Evolutionary conservation across 2,888 invertebrate genomes (phyloP), one percentile per base, ranked within the genome.

Genomic region (Polydrusus tereticollis): DNA sequence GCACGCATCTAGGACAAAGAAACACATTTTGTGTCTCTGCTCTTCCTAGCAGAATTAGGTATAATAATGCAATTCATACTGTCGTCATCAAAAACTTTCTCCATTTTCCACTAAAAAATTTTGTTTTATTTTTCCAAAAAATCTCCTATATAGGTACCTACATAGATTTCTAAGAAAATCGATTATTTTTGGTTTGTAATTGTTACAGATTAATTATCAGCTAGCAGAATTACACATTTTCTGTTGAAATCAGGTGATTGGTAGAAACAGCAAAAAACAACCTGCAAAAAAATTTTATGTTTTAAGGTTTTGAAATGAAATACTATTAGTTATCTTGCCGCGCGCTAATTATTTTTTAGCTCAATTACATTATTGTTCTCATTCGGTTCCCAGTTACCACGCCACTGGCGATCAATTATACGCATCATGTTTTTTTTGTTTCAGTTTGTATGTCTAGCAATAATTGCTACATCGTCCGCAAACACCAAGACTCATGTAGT

Each of bases 391-490:
- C n/a, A n/a, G n/a, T n/a, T n/a, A n/a, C n/a, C n/a, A n/a, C n/a
- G n/a, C n/a, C n/a, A n/a, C n/a, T n/a, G n/a, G n/a, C n/a, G n/a
- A n/a, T n/a, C n/a, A n/a, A n/a, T n/a, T n/a, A n/a, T n/a, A n/a
- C n/a, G n/a, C n/a, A n/a, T n/a, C n/a, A n/a, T n/a, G n/a, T n/a
- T n/a, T n/a, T n/a, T n/a, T n/a, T n/a, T n/a, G n/a, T 72, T 72
- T 26, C 59, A 73, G 73, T 26, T 60, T 16, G 12, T 65, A n/a
- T 66, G 57, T n/a, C 8, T 64, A 43, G 59, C 65, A 12, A 43
- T 67, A 6, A 69, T 72, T 52, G 64, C 72, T 4, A 12, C 68
- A 8, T 63, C 74, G 63, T 64, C 66, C 55, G 69, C 63, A 2
- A 59, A 69, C n/a, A 41, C 63, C 21, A 26, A 62, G 20, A 18